Percentiles rank a stretch among this genome's conserved stretches.
Conservation (phyloP, 2,888 invertebrate species). For the Doris montereyensis region DNA sequence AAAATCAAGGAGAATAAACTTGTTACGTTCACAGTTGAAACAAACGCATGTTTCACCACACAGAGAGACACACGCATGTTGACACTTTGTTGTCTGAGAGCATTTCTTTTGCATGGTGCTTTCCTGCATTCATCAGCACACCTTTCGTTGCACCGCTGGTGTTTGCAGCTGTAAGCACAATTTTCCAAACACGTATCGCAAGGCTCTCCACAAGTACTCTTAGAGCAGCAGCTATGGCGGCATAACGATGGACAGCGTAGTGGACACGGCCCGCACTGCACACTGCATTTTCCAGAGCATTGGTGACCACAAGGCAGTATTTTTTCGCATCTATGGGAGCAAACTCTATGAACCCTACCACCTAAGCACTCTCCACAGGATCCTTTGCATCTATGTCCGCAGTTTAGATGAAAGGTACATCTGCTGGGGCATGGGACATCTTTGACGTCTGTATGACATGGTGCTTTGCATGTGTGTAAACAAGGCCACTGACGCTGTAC, state of each 20-base stretch:
- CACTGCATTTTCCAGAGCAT: slow-evolving; percentile 34
- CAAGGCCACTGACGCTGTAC: slow-evolving; percentile 18
- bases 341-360: slow-evolving; percentile 35
- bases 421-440: slow-evolving; percentile 31
- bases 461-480: slow-evolving; percentile 16
- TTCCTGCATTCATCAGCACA: slow-evolving; percentile 32
- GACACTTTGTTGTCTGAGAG: slow-evolving; percentile 8
- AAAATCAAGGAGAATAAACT: slow-evolving; percentile 31
- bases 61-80: slow-evolving; percentile 30
- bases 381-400: slow-evolving; percentile 38
- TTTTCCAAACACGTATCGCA: slow-evolving; percentile 35
- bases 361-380: slow-evolving; percentile 37
- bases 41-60: slow-evolving; percentile 41
- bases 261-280: slow-evolving; percentile 30
- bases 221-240: slow-evolving; percentile 24
- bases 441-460: slow-evolving; percentile 26
- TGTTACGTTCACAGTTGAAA: slow-evolving; percentile 28
- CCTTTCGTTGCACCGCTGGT: slow-evolving; percentile 15
- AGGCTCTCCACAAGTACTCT: slow-evolving; percentile 31
- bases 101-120: slow-evolving; percentile 24
- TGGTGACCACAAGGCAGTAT: slow-evolving; percentile 36
- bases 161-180: slow-evolving; percentile 35
- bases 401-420: slow-evolving; percentile 28
- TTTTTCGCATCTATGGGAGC: slow-evolving; percentile 26
- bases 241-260: slow-evolving; percentile 16